Evolutionary conservation across 2,797 vertebrate genomes (phyloP).

Genomic region (Tympanoctomys barrerae): DNA sequence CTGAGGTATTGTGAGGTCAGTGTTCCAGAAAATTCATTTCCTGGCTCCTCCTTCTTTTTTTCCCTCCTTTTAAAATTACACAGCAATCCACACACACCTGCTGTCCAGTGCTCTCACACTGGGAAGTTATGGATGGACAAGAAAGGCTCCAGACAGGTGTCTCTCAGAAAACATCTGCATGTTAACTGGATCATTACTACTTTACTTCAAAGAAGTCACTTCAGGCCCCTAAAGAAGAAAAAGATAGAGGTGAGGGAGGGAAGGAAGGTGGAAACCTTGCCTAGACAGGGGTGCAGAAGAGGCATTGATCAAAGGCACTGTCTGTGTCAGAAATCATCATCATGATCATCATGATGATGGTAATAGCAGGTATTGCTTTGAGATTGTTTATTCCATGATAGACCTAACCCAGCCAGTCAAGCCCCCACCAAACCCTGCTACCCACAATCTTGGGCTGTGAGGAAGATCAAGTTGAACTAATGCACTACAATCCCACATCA

Average conservation of each 20-base stretch:
- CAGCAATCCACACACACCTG: neutral
- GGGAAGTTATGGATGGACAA: slow-evolving; percentile 8
- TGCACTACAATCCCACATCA: neutral
- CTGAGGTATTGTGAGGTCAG: neutral
- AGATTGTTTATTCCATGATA: slow-evolving; percentile 16
- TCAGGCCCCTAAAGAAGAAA: neutral
- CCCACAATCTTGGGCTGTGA: neutral
- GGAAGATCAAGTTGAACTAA: slow-evolving; percentile 53
- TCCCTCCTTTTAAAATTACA: neutral
- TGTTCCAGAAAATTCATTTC: neutral
- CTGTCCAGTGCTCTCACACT: neutral
- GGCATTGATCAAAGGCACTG: slow-evolving; percentile 24
- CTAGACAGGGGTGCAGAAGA: neutral
- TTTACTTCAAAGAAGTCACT: slow-evolving; percentile 22
- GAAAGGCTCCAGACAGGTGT: slow-evolving; percentile 22
- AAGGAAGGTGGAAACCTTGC: neutral
- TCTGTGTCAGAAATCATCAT: slow-evolving; percentile 37
- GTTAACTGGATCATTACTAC: slow-evolving; percentile 21
- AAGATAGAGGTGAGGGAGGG: neutral
- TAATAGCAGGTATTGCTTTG: neutral
- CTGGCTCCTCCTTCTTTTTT: neutral
- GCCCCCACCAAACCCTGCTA: neutral
- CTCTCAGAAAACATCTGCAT: slow-evolving; percentile 34
- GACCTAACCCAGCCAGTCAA: neutral
- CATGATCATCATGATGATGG: slow-evolving; percentile 30